These are phyloP conservation scores for Lethenteron reissneri DNA, from an alignment of 2,113 vertebrate species.

Conservation along the genomic window DNA sequence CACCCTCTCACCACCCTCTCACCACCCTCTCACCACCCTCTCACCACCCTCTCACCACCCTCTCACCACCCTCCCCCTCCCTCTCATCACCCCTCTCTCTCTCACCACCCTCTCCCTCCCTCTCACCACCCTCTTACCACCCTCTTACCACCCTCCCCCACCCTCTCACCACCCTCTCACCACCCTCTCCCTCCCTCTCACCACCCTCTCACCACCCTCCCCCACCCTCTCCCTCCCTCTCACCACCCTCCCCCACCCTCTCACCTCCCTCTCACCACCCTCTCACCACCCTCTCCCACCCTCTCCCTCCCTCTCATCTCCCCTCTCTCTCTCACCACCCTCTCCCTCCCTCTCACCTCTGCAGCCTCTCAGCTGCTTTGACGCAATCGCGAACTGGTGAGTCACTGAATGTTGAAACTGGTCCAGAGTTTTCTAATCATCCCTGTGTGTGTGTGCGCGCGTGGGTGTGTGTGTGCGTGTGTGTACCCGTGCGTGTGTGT, in stretches of 20 bases:
- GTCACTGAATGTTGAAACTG: too few species aligned
- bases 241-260: not conserved
- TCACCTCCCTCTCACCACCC: not conserved
- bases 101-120: not conserved
- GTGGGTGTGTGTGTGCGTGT: too few species aligned
- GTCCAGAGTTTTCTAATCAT: too few species aligned
- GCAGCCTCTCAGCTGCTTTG: too few species aligned
- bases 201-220: not conserved
- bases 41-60: not conserved
- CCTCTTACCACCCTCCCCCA: not conserved
- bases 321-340: not conserved
- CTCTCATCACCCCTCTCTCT: not conserved
- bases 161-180: not conserved
- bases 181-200: not conserved
- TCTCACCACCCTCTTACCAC: not conserved
- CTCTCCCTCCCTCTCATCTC: not conserved
- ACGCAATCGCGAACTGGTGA: too few species aligned
- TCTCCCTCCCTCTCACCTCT: not conserved
- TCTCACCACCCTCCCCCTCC: not conserved
- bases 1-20: not conserved
- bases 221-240: not conserved
- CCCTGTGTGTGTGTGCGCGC: too few species aligned
- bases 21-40: fast-evolving
- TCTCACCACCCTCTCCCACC: not conserved
- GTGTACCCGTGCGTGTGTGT: too few species aligned